Evolutionary conservation across 2,113 vertebrate species (phyloP).

Genomic region (Glaucidium brasilianum): DNA sequence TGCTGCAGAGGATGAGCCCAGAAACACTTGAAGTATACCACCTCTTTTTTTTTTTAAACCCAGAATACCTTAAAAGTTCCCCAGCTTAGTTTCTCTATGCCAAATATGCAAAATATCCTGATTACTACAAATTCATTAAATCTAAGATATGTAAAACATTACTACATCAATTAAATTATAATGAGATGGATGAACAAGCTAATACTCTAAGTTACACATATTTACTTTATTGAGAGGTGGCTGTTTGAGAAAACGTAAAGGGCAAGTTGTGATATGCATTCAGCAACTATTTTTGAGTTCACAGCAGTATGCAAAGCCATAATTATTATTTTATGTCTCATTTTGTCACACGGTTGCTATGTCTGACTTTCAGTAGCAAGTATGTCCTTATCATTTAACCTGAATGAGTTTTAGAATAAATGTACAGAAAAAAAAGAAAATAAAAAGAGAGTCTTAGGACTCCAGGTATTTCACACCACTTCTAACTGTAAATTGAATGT

Average conservation of each 20-base stretch:
- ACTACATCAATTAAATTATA: neutral
- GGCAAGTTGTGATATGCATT: neutral
- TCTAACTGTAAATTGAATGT: accelerated
- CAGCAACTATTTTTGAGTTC: neutral
- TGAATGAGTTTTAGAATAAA: neutral
- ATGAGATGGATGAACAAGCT: neutral
- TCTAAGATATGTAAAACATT: neutral
- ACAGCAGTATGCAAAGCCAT: neutral
- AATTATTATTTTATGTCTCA: neutral
- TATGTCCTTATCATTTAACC: neutral
- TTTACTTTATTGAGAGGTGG: neutral
- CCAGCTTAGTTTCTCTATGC: neutral
- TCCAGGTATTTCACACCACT: neutral
- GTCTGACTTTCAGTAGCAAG: neutral
- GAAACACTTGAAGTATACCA: neutral
- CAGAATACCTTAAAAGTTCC: neutral
- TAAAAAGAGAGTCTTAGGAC: no score
- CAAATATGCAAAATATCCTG: neutral
- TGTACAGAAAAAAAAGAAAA: neutral
- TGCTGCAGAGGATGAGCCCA: neutral
- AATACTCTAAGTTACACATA: neutral
- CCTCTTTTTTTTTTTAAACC: neutral
- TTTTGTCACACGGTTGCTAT: neutral
- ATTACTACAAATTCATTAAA: neutral
- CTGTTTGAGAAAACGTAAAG: neutral